phyloP scores from a whole-genome alignment of 2,888 invertebrate genomes.

The Hoplodrina ambigua region DNA sequence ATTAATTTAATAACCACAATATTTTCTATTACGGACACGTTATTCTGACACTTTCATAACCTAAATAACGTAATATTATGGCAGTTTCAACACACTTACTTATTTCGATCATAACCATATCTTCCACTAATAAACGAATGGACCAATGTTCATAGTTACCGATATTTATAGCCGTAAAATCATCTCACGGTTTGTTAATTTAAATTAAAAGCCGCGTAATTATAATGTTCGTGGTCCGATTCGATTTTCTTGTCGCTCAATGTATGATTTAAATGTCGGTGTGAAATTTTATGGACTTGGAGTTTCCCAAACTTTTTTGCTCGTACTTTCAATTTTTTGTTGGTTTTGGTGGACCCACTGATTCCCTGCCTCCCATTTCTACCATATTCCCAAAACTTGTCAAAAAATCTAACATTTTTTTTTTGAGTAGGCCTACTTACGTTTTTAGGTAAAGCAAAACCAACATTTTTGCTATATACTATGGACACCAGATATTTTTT shows the following conservation, averaged over 20 bases:
- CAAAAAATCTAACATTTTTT: too few relatives aligned
- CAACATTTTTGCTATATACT: too few relatives aligned
- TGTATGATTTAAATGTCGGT: slow-evolving; percentile 76
- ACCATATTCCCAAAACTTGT: too few relatives aligned
- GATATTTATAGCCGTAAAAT: slow-evolving; percentile 80
- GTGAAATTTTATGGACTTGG: slow-evolving; percentile 67
- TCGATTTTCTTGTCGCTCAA: slow-evolving; percentile 79
- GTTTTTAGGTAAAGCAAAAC: too few relatives aligned
- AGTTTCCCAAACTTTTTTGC: too few relatives aligned
- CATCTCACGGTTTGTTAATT: slow-evolving; percentile 82
- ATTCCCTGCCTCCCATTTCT: too few relatives aligned
- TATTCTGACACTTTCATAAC: slow-evolving; percentile 72
- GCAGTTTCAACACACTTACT: slow-evolving; percentile 65
- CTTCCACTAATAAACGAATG: slow-evolving; percentile 63
- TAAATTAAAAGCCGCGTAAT: slow-evolving; percentile 84
- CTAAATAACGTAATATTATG: slow-evolving; percentile 64
- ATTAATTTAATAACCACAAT: slow-evolving; percentile 64
- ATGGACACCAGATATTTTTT: too few relatives aligned
- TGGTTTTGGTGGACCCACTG: too few relatives aligned
- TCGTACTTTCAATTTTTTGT: too few relatives aligned
- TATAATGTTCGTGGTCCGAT: slow-evolving; percentile 77
- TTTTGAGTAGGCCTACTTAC: too few relatives aligned
- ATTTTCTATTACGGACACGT: slow-evolving; percentile 69
- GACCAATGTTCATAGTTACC: slow-evolving; percentile 69
- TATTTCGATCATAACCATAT: slow-evolving; percentile 66